Percentiles rank a stretch among this genome's conserved stretches.
These are phyloP conservation scores for Platycercus adscitus DNA, from an alignment of 2,113 vertebrate species.

Conservation along the genomic window DNA sequence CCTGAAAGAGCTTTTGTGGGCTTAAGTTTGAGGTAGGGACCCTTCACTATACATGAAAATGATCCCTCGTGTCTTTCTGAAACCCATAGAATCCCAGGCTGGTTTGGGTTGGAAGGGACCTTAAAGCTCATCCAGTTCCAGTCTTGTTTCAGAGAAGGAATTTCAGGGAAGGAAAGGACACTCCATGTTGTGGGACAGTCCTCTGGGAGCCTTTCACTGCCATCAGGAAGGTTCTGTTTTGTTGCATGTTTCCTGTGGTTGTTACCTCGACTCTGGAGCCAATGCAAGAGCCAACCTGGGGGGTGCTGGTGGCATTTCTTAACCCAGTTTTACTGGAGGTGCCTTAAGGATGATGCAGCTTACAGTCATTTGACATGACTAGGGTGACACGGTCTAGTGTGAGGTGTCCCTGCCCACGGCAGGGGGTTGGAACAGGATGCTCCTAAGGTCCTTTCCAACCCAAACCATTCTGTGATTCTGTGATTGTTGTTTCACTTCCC, in stretches of 20 bases:
- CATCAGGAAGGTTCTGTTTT: neutral
- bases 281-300: neutral
- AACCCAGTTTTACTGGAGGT: neutral
- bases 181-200: neutral
- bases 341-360: neutral
- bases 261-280: neutral
- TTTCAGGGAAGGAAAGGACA: neutral
- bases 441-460: neutral
- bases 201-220: neutral
- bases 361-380: neutral
- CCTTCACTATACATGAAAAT: neutral
- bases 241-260: neutral
- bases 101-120: neutral
- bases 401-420: neutral
- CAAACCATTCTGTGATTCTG: neutral
- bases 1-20: neutral
- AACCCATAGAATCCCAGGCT: neutral
- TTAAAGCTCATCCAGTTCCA: neutral
- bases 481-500: neutral
- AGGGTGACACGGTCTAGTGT: neutral
- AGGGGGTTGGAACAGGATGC: neutral
- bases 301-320: neutral
- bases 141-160: neutral
- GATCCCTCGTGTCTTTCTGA: neutral
- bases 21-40: rapidly evolving